Evolutionary conservation across 2,888 invertebrate genomes (phyloP), one percentile per base, ranked within the genome.

Genomic region (Phyllotreta cruciferae): DNA sequence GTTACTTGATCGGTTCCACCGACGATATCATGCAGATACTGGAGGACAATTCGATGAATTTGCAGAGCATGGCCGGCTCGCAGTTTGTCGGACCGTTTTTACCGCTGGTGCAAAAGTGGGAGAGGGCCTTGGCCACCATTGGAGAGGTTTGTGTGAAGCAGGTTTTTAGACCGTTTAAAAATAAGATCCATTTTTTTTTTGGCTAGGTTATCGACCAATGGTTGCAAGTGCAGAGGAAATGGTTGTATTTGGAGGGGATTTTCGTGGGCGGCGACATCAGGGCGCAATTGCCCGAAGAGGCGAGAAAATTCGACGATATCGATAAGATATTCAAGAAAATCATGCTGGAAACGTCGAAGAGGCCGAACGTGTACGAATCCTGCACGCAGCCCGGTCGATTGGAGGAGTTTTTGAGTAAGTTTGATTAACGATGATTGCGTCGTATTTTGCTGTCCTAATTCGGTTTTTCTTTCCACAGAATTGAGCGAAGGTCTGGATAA

Each of bases 81-180:
- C 91, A 91, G 86, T 96, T 94, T 78, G 90, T 96, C 62, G 95
- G 94, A 0, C 96, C 96, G 0, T 96, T 96, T 83, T 81, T 94
- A 50, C 81, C 83, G 11, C 86, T 88, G 35, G 94, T 96, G 0
- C 92, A 94, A 76, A 90, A 88, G 65, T 94, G 94, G 94, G 96
- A 96, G 74, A 90, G 88, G 64, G 86, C 86, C 1, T 81, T 96
- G 73, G 89, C 93, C 0, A 85, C 88, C 6, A 90, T 95, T 64
- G 89, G 90, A 0, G 64, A 64, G 34, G 64, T 50, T 36, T 14
- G 24, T 24, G n/a, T n/a, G n/a, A n/a, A n/a, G n/a, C n/a, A n/a
- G n/a, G n/a, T n/a, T n/a, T n/a, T n/a, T n/a, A n/a, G n/a, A n/a
- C n/a, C n/a, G n/a, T n/a, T n/a, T n/a, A n/a, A n/a, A n/a, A n/a